Conservation (phyloP, 1,140 invertebrate species). For the Episyrphus balteatus region DNA sequence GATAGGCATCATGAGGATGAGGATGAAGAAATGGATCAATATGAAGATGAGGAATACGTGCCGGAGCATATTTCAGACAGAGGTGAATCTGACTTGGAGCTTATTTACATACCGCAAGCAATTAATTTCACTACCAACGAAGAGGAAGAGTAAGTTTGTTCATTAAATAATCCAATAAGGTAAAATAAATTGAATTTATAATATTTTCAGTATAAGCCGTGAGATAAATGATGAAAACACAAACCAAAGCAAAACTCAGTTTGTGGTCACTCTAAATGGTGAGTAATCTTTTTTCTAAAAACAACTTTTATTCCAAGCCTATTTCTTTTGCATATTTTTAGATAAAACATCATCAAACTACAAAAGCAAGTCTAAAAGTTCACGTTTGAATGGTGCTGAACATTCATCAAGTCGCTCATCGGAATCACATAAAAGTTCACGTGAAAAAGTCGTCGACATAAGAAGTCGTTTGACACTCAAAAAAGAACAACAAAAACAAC, state of each 20-base stretch:
- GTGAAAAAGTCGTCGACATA: neutral
- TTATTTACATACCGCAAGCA: conserved; percentile 18
- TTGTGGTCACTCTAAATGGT: conserved; percentile 55
- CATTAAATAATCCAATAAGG: conserved; percentile 10
- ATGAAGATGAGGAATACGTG: conserved; percentile 27
- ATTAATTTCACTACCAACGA: conserved; percentile 14
- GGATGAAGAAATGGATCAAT: conserved; percentile 4
- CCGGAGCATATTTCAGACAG: conserved; percentile 32
- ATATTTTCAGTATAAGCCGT: neutral
- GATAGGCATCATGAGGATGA: conserved; percentile 7
- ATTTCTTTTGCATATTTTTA: too few species aligned
- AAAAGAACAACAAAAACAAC: neutral
- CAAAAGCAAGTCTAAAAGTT: too few species aligned
- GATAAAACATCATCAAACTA: too few species aligned
- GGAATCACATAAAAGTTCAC: too few species aligned
- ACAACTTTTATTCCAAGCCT: too few species aligned
- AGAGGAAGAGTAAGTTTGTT: conserved; percentile 24
- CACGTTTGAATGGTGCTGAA: too few species aligned
- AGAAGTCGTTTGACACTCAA: neutral
- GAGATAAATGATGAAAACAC: conserved; percentile 13
- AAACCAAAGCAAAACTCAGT: conserved; percentile 37
- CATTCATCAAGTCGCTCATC: too few species aligned
- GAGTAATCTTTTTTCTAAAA: conserved; percentile 5
- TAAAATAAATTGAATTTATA: conserved; percentile 20
- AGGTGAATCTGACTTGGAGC: conserved; percentile 20